Evolutionary conservation across 1,140 invertebrate genomes (phyloP).

Genomic region (Drosophila prosaltans): DNA sequence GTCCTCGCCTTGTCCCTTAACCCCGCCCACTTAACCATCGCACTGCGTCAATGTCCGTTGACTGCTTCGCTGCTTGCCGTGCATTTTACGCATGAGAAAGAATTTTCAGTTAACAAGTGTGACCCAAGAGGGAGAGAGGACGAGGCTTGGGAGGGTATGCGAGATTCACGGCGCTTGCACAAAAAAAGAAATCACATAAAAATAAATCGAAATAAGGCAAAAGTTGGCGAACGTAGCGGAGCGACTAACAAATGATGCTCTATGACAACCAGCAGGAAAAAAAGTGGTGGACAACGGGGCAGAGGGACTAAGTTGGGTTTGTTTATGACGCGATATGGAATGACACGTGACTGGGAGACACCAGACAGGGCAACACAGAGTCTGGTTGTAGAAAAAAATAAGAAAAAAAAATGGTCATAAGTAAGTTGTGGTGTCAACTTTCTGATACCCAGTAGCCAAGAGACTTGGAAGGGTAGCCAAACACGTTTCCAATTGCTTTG

Average conservation of each 20-base stretch:
- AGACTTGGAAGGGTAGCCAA: no score
- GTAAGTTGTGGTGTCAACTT: background rate
- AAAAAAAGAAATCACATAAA: constrained; percentile 64
- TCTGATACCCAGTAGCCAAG: background rate
- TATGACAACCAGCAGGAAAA: constrained; percentile 51
- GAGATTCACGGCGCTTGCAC: constrained; percentile 29
- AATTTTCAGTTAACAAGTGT: constrained; percentile 77
- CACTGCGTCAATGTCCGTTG: constrained; percentile 62
- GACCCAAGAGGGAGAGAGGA: background rate
- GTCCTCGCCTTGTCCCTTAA: background rate
- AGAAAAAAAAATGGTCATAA: constrained; percentile 17
- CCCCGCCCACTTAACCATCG: constrained; percentile 2
- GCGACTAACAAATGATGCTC: constrained; percentile 66
- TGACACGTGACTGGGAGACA: constrained; percentile 74
- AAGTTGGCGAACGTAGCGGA: constrained; percentile 28
- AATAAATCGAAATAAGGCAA: constrained; percentile 76
- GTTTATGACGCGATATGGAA: constrained; percentile 75
- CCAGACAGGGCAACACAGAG: constrained; percentile 29
- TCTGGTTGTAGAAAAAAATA: background rate
- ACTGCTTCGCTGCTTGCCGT: constrained; percentile 67
- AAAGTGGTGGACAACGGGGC: background rate
- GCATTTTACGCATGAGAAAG: constrained; percentile 80
- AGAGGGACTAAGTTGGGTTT: constrained; percentile 44
- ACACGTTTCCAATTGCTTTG: no score
- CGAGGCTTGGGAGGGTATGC: constrained; percentile 24